Evolutionary conservation across 1,140 invertebrate species (phyloP), one percentile per base, ranked within the genome.

Genomic region (Caenorhabditis elegans): DNA sequence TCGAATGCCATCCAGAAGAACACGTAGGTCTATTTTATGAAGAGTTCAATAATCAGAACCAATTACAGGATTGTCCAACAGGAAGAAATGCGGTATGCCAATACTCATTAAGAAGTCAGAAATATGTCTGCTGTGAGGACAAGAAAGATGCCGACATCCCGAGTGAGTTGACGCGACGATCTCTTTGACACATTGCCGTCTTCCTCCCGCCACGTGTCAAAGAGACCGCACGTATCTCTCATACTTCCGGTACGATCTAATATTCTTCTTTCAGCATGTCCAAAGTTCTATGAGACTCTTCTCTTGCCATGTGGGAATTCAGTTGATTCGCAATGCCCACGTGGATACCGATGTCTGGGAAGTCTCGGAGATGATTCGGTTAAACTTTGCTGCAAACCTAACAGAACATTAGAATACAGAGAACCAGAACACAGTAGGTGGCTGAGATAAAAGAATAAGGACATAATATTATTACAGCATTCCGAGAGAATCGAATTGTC

Each of bases 71-170:
- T 26, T 70, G 60, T 43, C 60, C 60, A 13, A 34, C 60, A 70
- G 60, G 60, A 70, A 70, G 60, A 22, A 70, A 70, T 43, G 34
- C 60, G 13, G 60, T 70, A 19, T 70, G 60, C n/a, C 60, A 70
- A 39, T 70, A 70, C 34, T 70, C 60, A 70, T 43, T 70, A 39
- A 24, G 60, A 11, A 70, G 60, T 39, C 60, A 70, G 34, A 70
- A 70, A 70, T 70, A 70, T 22, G 60, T 70, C 31, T 70, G 60
- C 60, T 70, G 60, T 39, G 60, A 70, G 13, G 60, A 70, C 60
- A 70, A 70, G n/a, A 70, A 70, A 43, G 60, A 70, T 70, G 60
- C 60, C 60, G 60, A 70, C 34, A 70, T 70, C 17, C 60, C 60
- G 10, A 70, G 60, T 70, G 60, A 70, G 60, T 70, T 17, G 26